A percentile compares a stretch with the other conserved stretches of the same genome.
These are phyloP conservation scores for Ictalurus punctatus DNA, from an alignment of 2,113 vertebrate genomes.

Conservation along the genomic window DNA sequence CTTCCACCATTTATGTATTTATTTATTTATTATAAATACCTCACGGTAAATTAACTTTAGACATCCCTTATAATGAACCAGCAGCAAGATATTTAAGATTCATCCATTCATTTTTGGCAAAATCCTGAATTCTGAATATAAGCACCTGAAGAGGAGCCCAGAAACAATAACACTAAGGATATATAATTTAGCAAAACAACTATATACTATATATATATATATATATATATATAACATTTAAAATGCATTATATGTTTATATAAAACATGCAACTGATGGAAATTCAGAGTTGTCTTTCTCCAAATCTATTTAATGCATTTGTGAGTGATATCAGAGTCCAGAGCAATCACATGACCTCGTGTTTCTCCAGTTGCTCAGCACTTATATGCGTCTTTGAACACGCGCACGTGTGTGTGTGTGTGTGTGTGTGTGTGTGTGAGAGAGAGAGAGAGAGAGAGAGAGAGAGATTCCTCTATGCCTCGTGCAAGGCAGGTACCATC, in stretches of 20 bases:
- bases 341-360: not conserved
- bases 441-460: too few species aligned
- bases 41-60: not conserved
- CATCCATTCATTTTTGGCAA: not conserved
- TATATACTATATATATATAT: too few species aligned
- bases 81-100: not conserved
- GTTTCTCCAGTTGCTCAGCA: not conserved
- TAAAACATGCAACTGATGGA: not conserved
- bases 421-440: not conserved
- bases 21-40: too few species aligned
- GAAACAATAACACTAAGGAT: not conserved
- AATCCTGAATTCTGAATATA: not conserved
- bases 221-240: too few species aligned
- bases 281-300: not conserved
- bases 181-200: not conserved
- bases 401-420: too few species aligned
- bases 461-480: not conserved
- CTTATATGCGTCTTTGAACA: not conserved
- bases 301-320: not conserved
- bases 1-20: too few species aligned
- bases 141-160: too few species aligned
- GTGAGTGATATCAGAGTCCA: not conserved
- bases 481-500: not conserved
- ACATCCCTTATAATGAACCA: not conserved
- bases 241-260: not conserved